Evolutionary conservation across 2,888 invertebrate genomes (phyloP).

Genomic region (Diadegma fenestrale): DNA sequence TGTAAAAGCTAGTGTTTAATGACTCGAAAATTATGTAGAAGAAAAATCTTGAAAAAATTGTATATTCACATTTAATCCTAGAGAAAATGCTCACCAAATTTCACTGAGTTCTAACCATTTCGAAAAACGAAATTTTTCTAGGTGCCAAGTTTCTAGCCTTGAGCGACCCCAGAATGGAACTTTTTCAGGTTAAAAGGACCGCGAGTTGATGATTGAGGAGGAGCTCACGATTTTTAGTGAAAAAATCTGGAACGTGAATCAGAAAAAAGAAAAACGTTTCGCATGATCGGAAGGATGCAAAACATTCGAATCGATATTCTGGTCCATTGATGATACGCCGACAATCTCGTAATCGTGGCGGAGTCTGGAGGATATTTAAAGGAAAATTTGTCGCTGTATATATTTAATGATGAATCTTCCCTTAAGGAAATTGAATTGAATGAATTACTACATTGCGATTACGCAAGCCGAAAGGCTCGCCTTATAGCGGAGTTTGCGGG

Average conservation of each 20-base stretch:
- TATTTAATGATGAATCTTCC: constrained; percentile 6
- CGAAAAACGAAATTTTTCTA: no score
- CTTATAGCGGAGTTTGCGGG: constrained; percentile 48
- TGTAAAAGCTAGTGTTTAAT: no score
- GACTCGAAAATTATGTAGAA: no score
- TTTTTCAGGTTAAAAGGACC: neutral
- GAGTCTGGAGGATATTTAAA: neutral
- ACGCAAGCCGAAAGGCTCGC: constrained; percentile 48
- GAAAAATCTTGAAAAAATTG: no score
- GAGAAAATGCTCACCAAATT: no score
- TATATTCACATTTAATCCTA: no score
- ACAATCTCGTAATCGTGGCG: constrained; percentile 3
- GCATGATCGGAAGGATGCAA: neutral
- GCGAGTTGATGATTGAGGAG: neutral
- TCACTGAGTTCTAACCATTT: no score
- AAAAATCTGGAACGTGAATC: neutral
- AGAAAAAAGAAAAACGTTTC: neutral
- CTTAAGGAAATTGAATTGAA: constrained; percentile 27
- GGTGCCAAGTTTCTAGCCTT: no score
- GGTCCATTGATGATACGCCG: neutral
- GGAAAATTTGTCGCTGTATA: neutral
- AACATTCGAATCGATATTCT: neutral
- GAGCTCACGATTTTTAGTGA: neutral
- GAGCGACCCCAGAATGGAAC: no score
- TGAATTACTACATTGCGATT: constrained; percentile 38